Base-by-base conservation (phyloP, 2,888 invertebrate species). In the Parthenolecanium corni region DNA sequence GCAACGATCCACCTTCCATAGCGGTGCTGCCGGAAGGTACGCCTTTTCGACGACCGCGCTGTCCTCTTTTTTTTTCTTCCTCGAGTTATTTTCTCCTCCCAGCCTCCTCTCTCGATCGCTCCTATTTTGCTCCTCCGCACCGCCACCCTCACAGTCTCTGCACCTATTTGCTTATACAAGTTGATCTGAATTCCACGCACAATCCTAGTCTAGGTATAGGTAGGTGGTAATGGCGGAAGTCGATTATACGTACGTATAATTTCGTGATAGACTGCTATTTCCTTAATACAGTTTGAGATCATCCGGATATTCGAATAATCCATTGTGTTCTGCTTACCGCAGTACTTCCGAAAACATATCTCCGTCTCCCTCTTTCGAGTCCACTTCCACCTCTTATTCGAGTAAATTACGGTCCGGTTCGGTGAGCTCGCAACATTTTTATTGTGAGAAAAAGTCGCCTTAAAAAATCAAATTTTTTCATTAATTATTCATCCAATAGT, bases 231-330 rank as follows among this genome's bases (percentile, higher is more conserved):
- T 21, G 14, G 23, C 58, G 58, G 58, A 58, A 58, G 58, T 58
- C 36, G 49, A 58, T 58, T 58, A 58, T 47, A 47, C 9, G 9
- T 9, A 31, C 9, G 31, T 31, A 49, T 58, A 47, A 58, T 58
- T 58, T 58, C 47, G 58, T 51, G 49, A 58, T 58, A 58, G 58
- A 58, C 58, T 58, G 58, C 31, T 58, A 58, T 58, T 58, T 58
- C 58, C 58, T 58, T 58, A 58, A 31, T 49, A 23, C 58, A 40
- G 21, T 58, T 36, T 31, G 47, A 58, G 49, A 58, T 58, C 38
- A 36, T 58, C 58, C 58, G 58, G 58, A 58, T 58, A 58, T 58
- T 58, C 47, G 49, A 58, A 58, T 58, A 58, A 58, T 49, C 58
- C 46, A 58, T 51, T 49, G 40, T 58, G 21, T 14, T 21, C 12